A percentile compares a stretch with the other conserved stretches of the same genome.
phyloP scores from a whole-genome alignment of 2,113 vertebrate species.

The Miniopterus natalensis region DNA sequence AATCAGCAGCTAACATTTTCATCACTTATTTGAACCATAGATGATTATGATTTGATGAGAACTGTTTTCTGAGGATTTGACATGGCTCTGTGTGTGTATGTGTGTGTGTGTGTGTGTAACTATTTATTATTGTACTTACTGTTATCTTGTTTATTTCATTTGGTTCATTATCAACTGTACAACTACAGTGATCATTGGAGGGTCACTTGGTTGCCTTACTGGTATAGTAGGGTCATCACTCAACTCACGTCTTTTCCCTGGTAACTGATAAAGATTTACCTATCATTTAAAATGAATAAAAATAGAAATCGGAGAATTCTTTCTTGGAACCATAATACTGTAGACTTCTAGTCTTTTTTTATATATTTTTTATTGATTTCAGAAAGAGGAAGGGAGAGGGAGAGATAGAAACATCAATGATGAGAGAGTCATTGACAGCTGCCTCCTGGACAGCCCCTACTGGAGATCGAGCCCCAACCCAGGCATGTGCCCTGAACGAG shows the following conservation, averaged over 20 bases:
- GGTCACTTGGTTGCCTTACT: background rate
- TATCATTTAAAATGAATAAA: slow-evolving; percentile 2
- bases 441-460: no score
- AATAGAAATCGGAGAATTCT: background rate
- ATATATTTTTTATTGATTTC: no score
- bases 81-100: background rate
- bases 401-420: no score
- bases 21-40: background rate
- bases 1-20: background rate
- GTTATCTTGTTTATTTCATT: background rate
- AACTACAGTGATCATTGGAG: background rate
- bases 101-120: background rate
- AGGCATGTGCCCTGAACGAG: no score
- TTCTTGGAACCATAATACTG: background rate
- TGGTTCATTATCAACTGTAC: background rate
- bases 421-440: no score
- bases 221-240: background rate
- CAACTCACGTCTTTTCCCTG: background rate
- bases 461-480: no score
- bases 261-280: background rate
- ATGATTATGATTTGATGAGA: background rate
- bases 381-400: no score
- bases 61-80: background rate
- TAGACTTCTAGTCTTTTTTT: background rate
- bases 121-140: background rate